Evolutionary conservation across 2,888 invertebrate species (phyloP).

Genomic region (Brenthis hecate): DNA sequence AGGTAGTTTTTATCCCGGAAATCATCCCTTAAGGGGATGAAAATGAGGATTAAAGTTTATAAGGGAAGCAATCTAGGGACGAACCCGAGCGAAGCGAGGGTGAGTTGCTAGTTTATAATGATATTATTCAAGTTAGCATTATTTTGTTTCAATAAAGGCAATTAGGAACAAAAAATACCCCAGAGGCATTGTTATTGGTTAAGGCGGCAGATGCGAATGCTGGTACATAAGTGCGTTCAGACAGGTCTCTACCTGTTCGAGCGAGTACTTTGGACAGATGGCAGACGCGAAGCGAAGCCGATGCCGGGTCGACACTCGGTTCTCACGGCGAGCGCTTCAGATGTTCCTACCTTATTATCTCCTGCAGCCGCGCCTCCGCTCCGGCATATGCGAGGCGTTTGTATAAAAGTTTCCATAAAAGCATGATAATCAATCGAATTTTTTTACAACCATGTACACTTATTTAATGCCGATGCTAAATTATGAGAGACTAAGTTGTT

Average conservation of each 20-base stretch:
- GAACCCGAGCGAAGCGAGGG: no score
- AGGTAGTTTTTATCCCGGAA: no score
- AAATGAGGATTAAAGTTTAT: no score
- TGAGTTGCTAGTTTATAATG: not conserved
- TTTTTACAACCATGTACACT: no score
- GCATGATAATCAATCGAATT: no score
- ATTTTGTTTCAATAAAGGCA: constrained; percentile 21
- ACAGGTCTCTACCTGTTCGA: constrained; percentile 18
- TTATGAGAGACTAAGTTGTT: no score
- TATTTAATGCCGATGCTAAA: no score
- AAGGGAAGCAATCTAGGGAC: no score
- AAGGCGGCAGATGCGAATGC: constrained; percentile 4
- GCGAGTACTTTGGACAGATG: constrained; percentile 24
- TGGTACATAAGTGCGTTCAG: not conserved
- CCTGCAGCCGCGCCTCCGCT: constrained; percentile 18
- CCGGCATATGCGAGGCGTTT: constrained; percentile 15
- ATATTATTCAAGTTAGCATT: constrained; percentile 3
- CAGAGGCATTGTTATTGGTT: constrained; percentile 20
- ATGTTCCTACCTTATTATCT: constrained; percentile 4
- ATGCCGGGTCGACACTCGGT: constrained; percentile 5
- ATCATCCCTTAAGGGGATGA: no score
- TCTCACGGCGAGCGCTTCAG: constrained; percentile 27
- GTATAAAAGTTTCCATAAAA: not conserved
- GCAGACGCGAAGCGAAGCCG: constrained; percentile 6
- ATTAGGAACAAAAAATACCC: constrained; percentile 9